Evolutionary conservation across 2,888 invertebrate species (phyloP).

Genomic region (Pecten maximus): DNA sequence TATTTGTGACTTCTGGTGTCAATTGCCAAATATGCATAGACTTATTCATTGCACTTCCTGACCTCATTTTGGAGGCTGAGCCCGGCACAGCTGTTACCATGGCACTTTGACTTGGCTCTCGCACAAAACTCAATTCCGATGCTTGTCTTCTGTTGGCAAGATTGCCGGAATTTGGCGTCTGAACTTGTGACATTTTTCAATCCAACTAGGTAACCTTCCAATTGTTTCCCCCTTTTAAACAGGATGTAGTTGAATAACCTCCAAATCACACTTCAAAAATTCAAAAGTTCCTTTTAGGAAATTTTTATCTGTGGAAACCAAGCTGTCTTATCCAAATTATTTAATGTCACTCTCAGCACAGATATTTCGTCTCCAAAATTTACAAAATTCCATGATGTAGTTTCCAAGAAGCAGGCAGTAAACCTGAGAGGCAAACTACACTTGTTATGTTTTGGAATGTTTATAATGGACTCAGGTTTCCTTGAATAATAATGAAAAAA

Average conservation of each 20-base stretch:
- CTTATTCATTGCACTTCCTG: constrained; percentile 26
- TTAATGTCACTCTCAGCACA: too few species aligned
- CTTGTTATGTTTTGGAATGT: not conserved
- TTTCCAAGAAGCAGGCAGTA: not conserved
- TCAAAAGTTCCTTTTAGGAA: not conserved
- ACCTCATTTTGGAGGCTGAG: not conserved
- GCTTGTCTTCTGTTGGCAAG: not conserved
- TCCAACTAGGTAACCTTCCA: not conserved
- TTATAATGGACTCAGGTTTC: not conserved
- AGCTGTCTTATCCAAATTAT: too few species aligned
- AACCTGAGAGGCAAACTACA: not conserved
- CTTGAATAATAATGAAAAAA: not conserved
- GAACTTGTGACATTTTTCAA: constrained; percentile 2
- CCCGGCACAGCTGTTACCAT: not conserved
- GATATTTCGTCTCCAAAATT: too few species aligned
- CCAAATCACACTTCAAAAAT: not conserved
- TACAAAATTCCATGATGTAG: not conserved
- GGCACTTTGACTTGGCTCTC: not conserved
- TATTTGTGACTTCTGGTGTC: constrained; percentile 52
- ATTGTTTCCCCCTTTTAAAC: not conserved
- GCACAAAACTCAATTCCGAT: not conserved
- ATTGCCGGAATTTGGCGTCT: not conserved
- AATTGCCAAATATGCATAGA: constrained; percentile 47
- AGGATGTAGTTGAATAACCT: not conserved
- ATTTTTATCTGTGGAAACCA: not conserved